Percentiles rank a stretch among this genome's conserved stretches.
These are phyloP conservation scores for Cololabis saira DNA, from an alignment of 2,113 vertebrate genomes.

Conservation along the genomic window DNA sequence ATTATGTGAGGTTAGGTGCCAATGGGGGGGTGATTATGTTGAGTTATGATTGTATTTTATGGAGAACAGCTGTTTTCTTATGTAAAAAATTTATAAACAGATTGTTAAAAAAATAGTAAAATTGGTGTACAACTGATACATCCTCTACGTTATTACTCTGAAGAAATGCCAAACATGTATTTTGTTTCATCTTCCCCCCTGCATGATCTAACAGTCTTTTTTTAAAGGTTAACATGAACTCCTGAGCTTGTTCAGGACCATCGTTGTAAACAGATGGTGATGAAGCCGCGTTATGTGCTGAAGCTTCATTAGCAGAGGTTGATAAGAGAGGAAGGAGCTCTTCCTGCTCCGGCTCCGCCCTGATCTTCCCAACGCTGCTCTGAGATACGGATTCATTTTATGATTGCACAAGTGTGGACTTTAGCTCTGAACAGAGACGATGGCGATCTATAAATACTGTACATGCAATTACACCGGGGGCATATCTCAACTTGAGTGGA, in stretches of 20 bases:
- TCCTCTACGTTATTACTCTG: too few species aligned
- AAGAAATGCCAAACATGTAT: too few species aligned
- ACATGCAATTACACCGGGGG: conserved; percentile 12
- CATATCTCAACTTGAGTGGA: conserved; percentile 28
- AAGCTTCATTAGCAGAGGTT: not conserved
- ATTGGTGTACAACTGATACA: too few species aligned
- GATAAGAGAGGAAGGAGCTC: not conserved
- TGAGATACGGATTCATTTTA: not conserved
- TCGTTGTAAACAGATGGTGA: not conserved
- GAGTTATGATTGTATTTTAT: too few species aligned
- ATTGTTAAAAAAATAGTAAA: too few species aligned
- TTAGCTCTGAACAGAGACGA: not conserved
- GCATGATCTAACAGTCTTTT: too few species aligned
- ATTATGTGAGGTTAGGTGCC: too few species aligned
- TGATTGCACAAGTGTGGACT: not conserved
- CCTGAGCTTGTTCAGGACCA: too few species aligned
- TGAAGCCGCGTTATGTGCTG: not conserved
- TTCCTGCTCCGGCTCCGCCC: not conserved
- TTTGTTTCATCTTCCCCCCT: too few species aligned
- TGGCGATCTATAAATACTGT: conserved; percentile 22
- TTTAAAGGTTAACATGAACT: not conserved
- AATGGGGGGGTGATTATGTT: too few species aligned
- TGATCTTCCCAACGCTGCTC: not conserved
- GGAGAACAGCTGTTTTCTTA: too few species aligned
- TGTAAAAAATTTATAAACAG: too few species aligned